Evolutionary conservation across 2,888 invertebrate species (phyloP), one percentile per base, ranked within the genome.

Genomic region (Adelphocoris suturalis): DNA sequence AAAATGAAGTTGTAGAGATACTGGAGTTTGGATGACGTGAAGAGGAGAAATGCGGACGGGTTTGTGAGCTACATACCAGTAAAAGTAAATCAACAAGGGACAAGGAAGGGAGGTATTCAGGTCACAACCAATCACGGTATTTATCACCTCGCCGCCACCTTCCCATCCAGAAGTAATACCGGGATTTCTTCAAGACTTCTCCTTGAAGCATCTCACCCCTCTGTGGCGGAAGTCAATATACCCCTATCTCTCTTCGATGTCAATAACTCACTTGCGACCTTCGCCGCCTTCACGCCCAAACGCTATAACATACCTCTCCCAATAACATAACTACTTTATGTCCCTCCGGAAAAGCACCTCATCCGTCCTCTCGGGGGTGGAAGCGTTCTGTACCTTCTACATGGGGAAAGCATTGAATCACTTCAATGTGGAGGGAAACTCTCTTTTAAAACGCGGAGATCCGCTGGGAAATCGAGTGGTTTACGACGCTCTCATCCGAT

Each of bases 131-230:
- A 80, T 80, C 78, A 80, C 19, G 16, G 78, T 80, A 80, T 80
- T 80, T 80, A 80, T 80, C 78, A 80, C 78, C 78, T 80, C 68
- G 19, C n/a, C 68, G 68, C 68, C 68, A 68, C 68, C 68, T 68
- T 68, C 68, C 68, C 27, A 23, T 68, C 68, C 23, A 68, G 27
- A 68, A 68, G 61, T 61, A 61, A 68, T 68, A 68, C 23, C 7
- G 13, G 23, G 23, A 68, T 68, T 68, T 68, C 68, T 68, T 68
- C 68, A 23, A 19, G 68, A 23, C 68, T 23, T 23, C 68, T 23
- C 68, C n/a, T 23, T 68, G 68, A 23, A 23, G 68, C 23, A 68
- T 68, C 68, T 12, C 68, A 23, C 23, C 23, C 23, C 68, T 23
- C 12, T 68, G 27, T 23, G 23, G 23, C 23, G 23, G 68, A 27